These are phyloP conservation scores for Chloebia gouldiae DNA, from an alignment of 2,113 vertebrate genomes.

Conservation along the genomic window DNA sequence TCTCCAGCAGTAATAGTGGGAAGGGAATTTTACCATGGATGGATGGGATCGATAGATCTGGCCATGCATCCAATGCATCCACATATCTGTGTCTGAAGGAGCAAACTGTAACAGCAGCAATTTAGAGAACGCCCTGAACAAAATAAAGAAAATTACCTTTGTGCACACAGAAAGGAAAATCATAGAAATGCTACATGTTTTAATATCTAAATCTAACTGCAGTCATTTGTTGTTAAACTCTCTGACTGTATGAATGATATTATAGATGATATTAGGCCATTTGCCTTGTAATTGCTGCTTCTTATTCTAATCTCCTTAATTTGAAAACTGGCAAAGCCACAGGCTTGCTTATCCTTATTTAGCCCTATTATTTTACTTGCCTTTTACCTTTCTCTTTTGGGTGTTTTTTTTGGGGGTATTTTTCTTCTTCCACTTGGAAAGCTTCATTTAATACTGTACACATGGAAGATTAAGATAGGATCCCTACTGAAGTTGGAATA, in stretches of 20 bases:
- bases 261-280: not conserved
- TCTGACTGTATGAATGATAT: not conserved
- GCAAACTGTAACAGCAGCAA: not conserved
- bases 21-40: not conserved
- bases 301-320: not conserved
- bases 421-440: not conserved
- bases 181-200: not conserved
- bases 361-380: not conserved
- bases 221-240: not conserved
- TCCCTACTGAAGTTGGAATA: not conserved
- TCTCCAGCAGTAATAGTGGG: not conserved
- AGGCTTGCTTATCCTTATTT: not conserved
- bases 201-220: not conserved
- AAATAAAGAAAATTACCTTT: not conserved
- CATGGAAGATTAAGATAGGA: not conserved
- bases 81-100: not conserved
- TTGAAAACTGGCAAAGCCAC: not conserved
- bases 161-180: not conserved
- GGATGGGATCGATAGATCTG: not conserved
- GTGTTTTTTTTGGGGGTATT: too few relatives aligned
- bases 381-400: not conserved
- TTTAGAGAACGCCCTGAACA: not conserved
- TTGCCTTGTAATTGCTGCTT: not conserved
- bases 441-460: not conserved
- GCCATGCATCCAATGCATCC: not conserved